Evolutionary conservation across 2,113 vertebrate species (phyloP).

Genomic region (Osmerus mordax): DNA sequence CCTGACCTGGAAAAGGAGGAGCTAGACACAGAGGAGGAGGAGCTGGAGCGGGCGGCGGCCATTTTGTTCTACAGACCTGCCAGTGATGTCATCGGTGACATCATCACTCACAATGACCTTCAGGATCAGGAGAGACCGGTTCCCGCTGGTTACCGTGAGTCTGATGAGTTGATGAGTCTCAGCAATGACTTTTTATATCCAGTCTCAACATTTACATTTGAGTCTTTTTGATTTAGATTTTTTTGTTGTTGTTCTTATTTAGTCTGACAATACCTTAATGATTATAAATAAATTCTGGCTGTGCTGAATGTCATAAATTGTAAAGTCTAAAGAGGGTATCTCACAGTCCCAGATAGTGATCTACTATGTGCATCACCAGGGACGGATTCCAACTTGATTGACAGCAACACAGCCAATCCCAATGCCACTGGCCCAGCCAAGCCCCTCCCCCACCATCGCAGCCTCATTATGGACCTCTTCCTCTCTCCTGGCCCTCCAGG

Average conservation of each 20-base stretch:
- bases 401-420: conserved; percentile 39
- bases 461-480: conserved; percentile 23
- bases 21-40: conserved; percentile 29
- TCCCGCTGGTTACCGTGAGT: conserved; percentile 56
- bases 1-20: conserved; percentile 4
- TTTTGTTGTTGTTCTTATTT: too few relatives aligned
- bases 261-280: too few relatives aligned
- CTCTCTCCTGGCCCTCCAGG: conserved; percentile 44
- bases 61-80: conserved; percentile 47
- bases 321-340: too few relatives aligned
- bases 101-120: conserved; percentile 60
- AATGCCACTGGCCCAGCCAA: conserved; percentile 40
- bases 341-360: too few relatives aligned
- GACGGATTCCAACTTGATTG: conserved; percentile 56
- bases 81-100: conserved; percentile 44
- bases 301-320: too few relatives aligned
- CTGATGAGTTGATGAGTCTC: background rate
- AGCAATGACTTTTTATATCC: background rate
- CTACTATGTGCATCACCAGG: conserved; percentile 29
- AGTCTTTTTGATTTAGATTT: too few relatives aligned
- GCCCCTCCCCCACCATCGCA: conserved; percentile 8
- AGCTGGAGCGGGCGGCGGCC: conserved; percentile 48
- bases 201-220: background rate
- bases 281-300: too few relatives aligned
- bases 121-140: conserved; percentile 42